These are phyloP conservation scores for Cephus rjabovi DNA, from an alignment of 2,888 invertebrate species.

Conservation along the genomic window DNA sequence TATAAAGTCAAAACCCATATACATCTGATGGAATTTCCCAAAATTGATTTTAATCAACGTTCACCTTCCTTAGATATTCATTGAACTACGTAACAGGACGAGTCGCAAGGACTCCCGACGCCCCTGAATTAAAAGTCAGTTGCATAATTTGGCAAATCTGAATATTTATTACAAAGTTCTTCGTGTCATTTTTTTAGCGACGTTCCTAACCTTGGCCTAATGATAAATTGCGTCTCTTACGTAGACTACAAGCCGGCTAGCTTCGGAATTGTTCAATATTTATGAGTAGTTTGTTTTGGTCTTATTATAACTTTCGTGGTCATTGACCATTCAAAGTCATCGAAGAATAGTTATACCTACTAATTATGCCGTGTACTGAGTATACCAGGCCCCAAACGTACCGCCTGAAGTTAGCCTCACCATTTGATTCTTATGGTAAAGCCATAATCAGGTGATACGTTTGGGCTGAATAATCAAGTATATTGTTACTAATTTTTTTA, in stretches of 20 bases:
- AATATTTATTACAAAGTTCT: background rate
- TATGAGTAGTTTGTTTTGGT: background rate
- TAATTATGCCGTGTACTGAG: background rate
- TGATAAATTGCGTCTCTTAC: conserved; percentile 1
- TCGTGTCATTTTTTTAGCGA: background rate
- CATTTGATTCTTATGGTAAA: too few species aligned
- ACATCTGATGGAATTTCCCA: background rate
- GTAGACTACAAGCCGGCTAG: background rate
- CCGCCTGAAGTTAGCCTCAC: too few species aligned
- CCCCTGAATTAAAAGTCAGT: background rate
- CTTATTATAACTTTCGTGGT: background rate
- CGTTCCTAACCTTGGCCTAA: conserved; percentile 3
- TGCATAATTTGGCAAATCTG: background rate
- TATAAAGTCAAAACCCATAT: background rate
- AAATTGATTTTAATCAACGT: background rate
- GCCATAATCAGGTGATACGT: too few species aligned
- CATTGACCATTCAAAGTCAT: background rate
- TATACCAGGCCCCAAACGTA: too few species aligned
- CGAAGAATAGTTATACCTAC: background rate
- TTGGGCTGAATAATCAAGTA: background rate
- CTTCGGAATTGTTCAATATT: background rate
- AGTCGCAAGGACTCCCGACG: background rate
- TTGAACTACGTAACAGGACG: background rate
- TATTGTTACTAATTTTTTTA: background rate
- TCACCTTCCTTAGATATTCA: background rate